These are phyloP conservation scores for Hyposoter didymator DNA, from an alignment of 2,888 invertebrate species.

Conservation along the genomic window DNA sequence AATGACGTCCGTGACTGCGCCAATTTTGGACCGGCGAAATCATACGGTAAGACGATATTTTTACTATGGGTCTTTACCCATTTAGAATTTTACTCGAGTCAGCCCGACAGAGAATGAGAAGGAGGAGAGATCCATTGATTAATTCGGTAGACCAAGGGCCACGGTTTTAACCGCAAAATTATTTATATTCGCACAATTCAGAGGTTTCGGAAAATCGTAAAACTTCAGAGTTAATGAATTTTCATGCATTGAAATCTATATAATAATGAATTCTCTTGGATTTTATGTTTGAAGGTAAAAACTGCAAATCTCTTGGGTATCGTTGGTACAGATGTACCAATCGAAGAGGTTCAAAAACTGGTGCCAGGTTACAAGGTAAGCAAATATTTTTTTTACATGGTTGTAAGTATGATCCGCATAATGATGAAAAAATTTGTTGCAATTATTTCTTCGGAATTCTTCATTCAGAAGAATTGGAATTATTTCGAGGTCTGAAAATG, in stretches of 20 bases:
- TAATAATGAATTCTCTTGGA: neutral
- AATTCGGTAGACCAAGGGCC: neutral
- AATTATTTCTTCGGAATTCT: neutral
- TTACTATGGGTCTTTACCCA: neutral
- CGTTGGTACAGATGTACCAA: constrained; percentile 98
- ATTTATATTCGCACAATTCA: neutral
- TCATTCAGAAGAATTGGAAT: too few relatives aligned
- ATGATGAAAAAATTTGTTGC: neutral
- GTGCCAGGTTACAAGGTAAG: constrained; percentile 96
- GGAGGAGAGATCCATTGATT: neutral
- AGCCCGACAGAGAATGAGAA: too few relatives aligned
- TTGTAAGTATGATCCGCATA: neutral
- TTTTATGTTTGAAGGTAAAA: constrained; percentile 87
- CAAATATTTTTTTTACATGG: constrained; percentile 36
- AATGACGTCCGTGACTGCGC: constrained; percentile 97
- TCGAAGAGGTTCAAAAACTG: constrained; percentile 97
- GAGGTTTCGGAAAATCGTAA: neutral
- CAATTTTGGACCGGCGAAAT: constrained; percentile 97
- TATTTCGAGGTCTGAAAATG: too few relatives aligned
- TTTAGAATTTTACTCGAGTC: neutral
- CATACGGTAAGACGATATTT: constrained; percentile 88
- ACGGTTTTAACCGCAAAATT: neutral
- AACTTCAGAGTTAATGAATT: neutral
- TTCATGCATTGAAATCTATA: neutral
- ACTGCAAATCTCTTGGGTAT: constrained; percentile 97